These are phyloP conservation scores for Enteromius treurensis DNA, from an alignment of 2,797 vertebrate genomes.

Conservation along the genomic window DNA sequence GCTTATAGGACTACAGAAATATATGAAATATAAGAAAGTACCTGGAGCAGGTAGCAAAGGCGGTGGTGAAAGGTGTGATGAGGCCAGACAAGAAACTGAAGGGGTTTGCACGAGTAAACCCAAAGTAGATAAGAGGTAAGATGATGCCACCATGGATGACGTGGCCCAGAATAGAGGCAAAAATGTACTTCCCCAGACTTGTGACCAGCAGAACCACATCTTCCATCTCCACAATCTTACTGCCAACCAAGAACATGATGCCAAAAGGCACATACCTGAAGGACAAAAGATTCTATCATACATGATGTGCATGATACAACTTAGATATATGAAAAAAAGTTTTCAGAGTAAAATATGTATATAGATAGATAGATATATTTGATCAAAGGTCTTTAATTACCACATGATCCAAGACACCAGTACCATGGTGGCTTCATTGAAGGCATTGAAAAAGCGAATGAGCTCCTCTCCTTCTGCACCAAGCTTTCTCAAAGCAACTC, in stretches of 20 bases:
- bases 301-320: not conserved
- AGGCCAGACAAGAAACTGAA: conserved; percentile 94
- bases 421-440: conserved; percentile 99
- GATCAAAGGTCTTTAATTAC: conserved; percentile 74
- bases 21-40: conserved; percentile 56
- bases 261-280: conserved; percentile 95
- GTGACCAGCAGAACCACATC: conserved; percentile 90
- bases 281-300: not conserved
- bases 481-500: conserved; percentile 93
- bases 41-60: conserved; percentile 96
- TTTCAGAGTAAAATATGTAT: not conserved
- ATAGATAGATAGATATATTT: not conserved
- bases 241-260: conserved; percentile 97
- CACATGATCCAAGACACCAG: conserved; percentile 99
- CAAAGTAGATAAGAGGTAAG: conserved; percentile 94
- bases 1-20: not conserved
- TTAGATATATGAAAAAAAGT: not conserved
- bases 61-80: conserved; percentile 92
- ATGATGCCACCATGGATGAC: conserved; percentile 92
- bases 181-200: conserved; percentile 96
- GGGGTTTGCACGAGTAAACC: conserved; percentile 90
- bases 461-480: conserved; percentile 93
- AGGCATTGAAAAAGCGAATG: conserved; percentile 94
- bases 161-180: conserved; percentile 94
- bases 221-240: conserved; percentile 99